A percentile compares a stretch with the other conserved stretches of the same genome.
Evolutionary conservation across 2,113 vertebrate species (phyloP).

Genomic region (Silurus meridionalis): DNA sequence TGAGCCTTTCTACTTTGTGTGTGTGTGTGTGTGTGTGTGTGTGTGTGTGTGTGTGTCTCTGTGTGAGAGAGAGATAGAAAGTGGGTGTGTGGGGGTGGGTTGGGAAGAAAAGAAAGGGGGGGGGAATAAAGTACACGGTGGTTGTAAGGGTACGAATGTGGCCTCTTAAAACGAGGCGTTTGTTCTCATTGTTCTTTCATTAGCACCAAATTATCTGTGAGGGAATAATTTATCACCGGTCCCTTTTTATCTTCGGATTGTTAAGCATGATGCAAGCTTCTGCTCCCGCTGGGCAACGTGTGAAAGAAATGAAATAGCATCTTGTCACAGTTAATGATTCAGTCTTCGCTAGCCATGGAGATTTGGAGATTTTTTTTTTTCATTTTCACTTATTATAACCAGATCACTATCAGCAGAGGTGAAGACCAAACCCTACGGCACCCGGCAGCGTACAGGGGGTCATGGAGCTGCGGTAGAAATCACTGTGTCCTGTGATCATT

Average conservation of each 20-base stretch:
- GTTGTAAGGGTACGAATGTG: slow-evolving; percentile 27
- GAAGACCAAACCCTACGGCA: neutral
- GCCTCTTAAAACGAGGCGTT: slow-evolving; percentile 51
- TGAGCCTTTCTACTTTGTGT: slow-evolving; percentile 1
- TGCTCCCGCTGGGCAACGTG: slow-evolving; percentile 46
- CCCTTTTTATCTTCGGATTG: slow-evolving; percentile 51
- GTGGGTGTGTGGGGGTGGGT: neutral
- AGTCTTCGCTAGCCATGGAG: slow-evolving; percentile 28
- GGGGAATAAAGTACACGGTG: neutral
- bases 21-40: neutral
- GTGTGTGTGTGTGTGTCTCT: neutral
- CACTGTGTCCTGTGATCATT: neutral
- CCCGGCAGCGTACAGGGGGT: neutral
- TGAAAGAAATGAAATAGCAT: slow-evolving; percentile 32
- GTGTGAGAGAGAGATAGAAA: neutral
- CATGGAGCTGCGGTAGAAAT: neutral
- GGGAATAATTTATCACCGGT: slow-evolving; percentile 61
- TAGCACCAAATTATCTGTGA: slow-evolving; percentile 61
- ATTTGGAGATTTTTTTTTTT: neutral
- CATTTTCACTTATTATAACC: slow-evolving; percentile 5
- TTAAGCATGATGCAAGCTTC: slow-evolving; percentile 43
- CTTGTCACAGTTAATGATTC: slow-evolving; percentile 41
- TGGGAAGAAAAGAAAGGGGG: neutral
- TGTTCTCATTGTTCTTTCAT: slow-evolving; percentile 62
- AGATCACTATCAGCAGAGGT: slow-evolving; percentile 6